phyloP scores from a whole-genome alignment of 2,113 vertebrate genomes.

The Dasyornis broadbenti region DNA sequence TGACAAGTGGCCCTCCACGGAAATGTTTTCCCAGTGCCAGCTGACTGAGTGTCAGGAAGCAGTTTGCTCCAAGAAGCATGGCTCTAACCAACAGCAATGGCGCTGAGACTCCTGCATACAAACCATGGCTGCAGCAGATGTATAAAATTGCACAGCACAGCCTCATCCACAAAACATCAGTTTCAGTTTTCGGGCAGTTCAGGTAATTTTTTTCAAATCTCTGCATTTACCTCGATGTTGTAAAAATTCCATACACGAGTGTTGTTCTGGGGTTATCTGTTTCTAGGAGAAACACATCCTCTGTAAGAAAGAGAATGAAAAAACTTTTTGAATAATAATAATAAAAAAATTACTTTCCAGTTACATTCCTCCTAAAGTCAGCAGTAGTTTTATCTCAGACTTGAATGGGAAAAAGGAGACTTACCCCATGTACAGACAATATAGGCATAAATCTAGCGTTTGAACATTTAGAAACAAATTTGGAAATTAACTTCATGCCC shows the following conservation, averaged over 20 bases:
- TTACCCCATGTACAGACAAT: neutral
- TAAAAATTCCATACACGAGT: conserved; percentile 92
- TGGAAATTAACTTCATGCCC: neutral
- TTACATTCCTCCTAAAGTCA: neutral
- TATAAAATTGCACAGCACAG: neutral
- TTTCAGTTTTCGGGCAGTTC: neutral
- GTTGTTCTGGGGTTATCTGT: conserved; percentile 90
- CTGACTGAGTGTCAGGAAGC: neutral
- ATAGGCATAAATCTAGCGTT: neutral
- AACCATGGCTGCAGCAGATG: neutral
- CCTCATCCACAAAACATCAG: neutral
- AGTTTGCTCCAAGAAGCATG: neutral
- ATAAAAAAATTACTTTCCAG: neutral
- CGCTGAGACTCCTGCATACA: neutral
- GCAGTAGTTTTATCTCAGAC: neutral
- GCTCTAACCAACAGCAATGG: neutral
- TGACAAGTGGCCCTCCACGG: neutral
- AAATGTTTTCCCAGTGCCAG: neutral
- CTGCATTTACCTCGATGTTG: conserved; percentile 89
- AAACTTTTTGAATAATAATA: neutral
- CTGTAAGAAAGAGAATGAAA: conserved; percentile 58
- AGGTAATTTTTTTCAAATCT: neutral
- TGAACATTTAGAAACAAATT: neutral
- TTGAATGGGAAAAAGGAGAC: neutral
- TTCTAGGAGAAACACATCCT: conserved; percentile 95